A percentile compares a stretch with the other conserved stretches of the same genome.
Conservation (phyloP, 2,797 vertebrate species). For the Phrynocephalus vlangalii region DNA sequence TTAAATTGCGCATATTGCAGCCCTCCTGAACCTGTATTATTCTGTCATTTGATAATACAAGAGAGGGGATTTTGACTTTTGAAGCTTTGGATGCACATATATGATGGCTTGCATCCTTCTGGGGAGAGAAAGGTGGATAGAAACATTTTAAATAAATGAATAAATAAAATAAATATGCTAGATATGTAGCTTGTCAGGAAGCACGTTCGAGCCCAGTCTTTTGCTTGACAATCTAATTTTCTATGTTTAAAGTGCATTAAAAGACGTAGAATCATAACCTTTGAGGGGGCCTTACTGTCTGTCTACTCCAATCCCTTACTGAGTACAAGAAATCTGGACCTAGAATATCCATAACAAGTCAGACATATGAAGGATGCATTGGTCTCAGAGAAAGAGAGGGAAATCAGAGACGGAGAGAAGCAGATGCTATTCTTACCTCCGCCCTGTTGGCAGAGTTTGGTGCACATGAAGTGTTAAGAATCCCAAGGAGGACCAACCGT, state of each 20-base stretch:
- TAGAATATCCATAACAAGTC: background rate
- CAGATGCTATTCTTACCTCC: background rate
- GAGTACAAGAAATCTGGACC: background rate
- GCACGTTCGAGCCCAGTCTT: background rate
- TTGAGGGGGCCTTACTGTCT: background rate
- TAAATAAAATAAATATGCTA: background rate
- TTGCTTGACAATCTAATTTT: background rate
- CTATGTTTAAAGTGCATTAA: background rate
- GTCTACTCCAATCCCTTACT: background rate
- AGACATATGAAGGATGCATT: no score
- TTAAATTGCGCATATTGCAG: background rate
- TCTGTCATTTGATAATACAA: background rate
- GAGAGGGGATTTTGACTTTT: background rate
- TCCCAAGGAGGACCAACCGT: no score
- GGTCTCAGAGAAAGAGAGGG: background rate
- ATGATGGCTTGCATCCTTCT: background rate
- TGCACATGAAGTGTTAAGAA: no score
- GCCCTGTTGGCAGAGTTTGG: no score
- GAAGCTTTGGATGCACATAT: background rate
- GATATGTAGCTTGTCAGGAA: background rate
- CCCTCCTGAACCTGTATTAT: no score
- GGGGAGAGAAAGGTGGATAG: no score
- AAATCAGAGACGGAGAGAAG: background rate
- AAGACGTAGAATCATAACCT: background rate
- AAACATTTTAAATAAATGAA: no score